Evolutionary conservation across 2,113 vertebrate species (phyloP), one percentile per base, ranked within the genome.

Genomic region (Athene noctua): DNA sequence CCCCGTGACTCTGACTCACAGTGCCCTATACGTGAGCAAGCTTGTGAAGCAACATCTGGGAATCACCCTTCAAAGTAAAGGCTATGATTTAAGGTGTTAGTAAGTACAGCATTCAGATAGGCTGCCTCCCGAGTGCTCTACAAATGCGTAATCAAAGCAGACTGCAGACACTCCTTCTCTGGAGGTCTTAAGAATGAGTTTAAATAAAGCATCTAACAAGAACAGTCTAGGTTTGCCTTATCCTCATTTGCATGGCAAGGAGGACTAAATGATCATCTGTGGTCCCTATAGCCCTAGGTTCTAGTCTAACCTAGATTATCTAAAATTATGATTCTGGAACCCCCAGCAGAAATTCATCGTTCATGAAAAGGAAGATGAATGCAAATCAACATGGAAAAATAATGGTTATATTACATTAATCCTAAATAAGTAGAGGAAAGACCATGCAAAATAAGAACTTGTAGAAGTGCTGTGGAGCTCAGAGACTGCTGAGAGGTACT

Each of bases 11-110:
- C 68, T 27, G 55, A 11, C n/a, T 47, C 40, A 10, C 62, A 11
- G 29, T 1, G n/a, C 20, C 57, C 40, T 70, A 2, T 6, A 27
- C 1, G 3, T 1, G 9, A 52, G 38, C 22, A 15, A 47, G 47
- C 44, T 44, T 5, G 14, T 13, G 36, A 51, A 61, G 40, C 40
- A 7, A 16, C 10, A 17, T 9, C 82, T 68, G 54, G 44, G 54
- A 40, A 12, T n/a, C 42, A 25, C 52, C 42, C 36, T 57, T n/a
- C 49, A 10, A 25, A 10, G 25, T 19, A 12, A 21, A 32, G 61
- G 63, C 14, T 22, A 2, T 7, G 22, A 5, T 9, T 46, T 15
- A 20, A 42, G 68, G 4, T 23, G 20, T 62, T 23, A 10, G 40
- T 12, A n/a, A 63, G 13, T 11, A 5, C 72, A 58, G 44, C 10